Base-by-base conservation (phyloP, 2,797 vertebrate genomes). In the Tolypeutes matacus region DNA sequence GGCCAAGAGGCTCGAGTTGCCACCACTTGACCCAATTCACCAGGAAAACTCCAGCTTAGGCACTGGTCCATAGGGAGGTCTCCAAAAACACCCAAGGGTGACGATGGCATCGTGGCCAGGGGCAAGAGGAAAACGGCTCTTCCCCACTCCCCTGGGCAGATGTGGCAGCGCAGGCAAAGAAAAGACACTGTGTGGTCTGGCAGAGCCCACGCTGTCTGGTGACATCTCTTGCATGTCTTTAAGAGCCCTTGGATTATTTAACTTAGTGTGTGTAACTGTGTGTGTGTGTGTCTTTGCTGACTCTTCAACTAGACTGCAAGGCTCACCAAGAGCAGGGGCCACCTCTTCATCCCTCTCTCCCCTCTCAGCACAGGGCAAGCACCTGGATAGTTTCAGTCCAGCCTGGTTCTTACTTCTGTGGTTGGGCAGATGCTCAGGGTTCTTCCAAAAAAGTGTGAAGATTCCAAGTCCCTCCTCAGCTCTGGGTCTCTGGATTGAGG, bases 351-450 rank as follows among this genome's bases (percentile, higher is more conserved):
- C 49, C 58, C 25, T 80, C 56, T 49, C 27, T 84, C 36, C 25
- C 23, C 29, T 76, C 23, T 84, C 49, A 65, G 72, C 60, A 81
- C 34, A 81, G 42, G 29, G 27, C 9, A 31, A 73, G 51, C 14
- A 94, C 76, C 49, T 86, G 60, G 75, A 90, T 95, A 36, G 0
- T 56, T 89, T 70, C 12, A 65, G 27, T 58, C 46, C 53, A 86
- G 82, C n/a, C 70, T 75, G n/a, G 49, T 80, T 96, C 93, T 96
- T 76, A 39, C 67, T 88, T 87, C 70, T 76, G 29, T 92, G 70
- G 18, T 95, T 85, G 34, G 39, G 34, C 65, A 89, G 34, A 65
- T 96, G 60, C 20, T 77, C 25, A 46, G 75, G n/a, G 13, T 84
- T 34, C 60, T 95, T 93, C 80, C 39, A n/a, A 77, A 95, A 95